phyloP scores from a whole-genome alignment of 2,888 invertebrate genomes.

The Altica lythri region DNA sequence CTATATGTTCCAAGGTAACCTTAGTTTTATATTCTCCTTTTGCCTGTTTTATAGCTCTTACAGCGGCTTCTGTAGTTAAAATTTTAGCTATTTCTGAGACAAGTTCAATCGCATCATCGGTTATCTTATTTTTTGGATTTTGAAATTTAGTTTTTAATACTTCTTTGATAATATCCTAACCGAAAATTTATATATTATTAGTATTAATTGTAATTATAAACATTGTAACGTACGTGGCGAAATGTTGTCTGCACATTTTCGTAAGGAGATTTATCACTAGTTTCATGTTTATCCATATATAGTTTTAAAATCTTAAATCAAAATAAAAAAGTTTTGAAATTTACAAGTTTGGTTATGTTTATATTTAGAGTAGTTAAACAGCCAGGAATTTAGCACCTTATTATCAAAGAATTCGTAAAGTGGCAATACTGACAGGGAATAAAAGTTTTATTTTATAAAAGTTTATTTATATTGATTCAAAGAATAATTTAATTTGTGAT shows the following conservation, averaged over 20 bases:
- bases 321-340: background rate
- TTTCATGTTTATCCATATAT: conserved; percentile 8
- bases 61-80: conserved; percentile 62
- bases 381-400: too few species aligned
- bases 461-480: too few species aligned
- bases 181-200: conserved; percentile 15
- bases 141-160: conserved; percentile 60
- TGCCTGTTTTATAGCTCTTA: conserved; percentile 61
- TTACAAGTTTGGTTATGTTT: background rate
- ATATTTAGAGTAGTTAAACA: background rate
- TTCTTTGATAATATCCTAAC: conserved; percentile 62
- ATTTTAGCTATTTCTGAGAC: conserved; percentile 62
- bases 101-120: conserved; percentile 61
- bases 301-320: background rate
- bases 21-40: conserved; percentile 57
- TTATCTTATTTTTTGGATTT: conserved; percentile 63
- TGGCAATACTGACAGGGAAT: too few species aligned
- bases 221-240: conserved; percentile 21
- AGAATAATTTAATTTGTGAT: too few species aligned
- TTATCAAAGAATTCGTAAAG: too few species aligned
- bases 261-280: background rate
- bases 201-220: conserved; percentile 3
- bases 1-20: conserved; percentile 62
- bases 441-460: too few species aligned
- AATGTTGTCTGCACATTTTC: conserved; percentile 13